Evolutionary conservation across 1,140 invertebrate species (phyloP), one percentile per base, ranked within the genome.

Genomic region (Tyrophagus putrescentiae): DNA sequence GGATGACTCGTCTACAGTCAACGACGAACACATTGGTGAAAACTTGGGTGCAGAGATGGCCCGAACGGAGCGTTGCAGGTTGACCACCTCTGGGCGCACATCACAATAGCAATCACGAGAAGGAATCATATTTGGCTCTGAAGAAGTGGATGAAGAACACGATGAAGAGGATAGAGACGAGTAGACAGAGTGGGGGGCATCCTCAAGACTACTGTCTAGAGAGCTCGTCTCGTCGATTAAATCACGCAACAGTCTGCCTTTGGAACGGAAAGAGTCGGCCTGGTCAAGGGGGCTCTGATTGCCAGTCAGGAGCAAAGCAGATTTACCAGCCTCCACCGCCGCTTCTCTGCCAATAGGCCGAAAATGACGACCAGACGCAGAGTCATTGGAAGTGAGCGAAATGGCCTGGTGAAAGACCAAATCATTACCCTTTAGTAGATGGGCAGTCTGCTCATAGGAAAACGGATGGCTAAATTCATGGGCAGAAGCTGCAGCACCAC

Each of bases 11-110:
- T 57, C 56, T 29, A 48, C 13, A 7, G 45, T 25, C 21, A 29
- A 48, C 45, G 31, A 48, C 45, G 45, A 48, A 48, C 45, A 48
- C 45, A 48, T 48, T 7, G 45, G 45, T 21, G 45, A 48, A 21
- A 29, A 48, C 45, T 48, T 48, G 45, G 21, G 21, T 39, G 36
- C 36, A 21, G 18, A 48, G 45, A 25, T 13, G 45, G 7, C 45
- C 7, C 7, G 21, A 18, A 25, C 7, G 21, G 18, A 7, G 7
- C 21, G 18, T 29, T 48, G 7, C 18, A 9, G 23, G 45, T 48
- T 21, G 7, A 29, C 23, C 45, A 48, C 23, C 13, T 48, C 45
- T 25, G 23, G 7, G 21, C 21, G 7, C 13, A 48, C 45, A 48
- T 48, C 45, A 48, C 45, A 48, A 7, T 7, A 7, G 7, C 9